Evolutionary conservation across 1,140 invertebrate genomes (phyloP), one percentile per base, ranked within the genome.

Genomic region (Hirudo medicinalis): DNA sequence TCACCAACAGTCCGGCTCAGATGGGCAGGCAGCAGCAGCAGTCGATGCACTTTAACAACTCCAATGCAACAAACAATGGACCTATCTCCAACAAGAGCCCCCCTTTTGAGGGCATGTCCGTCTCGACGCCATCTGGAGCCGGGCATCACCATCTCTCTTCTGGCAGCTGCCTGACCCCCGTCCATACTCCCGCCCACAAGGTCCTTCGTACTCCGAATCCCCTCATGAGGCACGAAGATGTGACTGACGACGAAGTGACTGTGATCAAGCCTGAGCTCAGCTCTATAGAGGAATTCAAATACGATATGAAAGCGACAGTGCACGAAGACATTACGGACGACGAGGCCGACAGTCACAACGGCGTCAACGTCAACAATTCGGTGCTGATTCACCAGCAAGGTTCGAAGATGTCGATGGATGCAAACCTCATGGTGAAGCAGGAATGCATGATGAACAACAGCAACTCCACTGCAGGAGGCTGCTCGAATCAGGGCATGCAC

Each of bases 301-400:
- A 68, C 27, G 32, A 27, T 5, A 6, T 25, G 6, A 29, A 29
- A 29, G 22, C 20, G 22, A 29, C 67, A 19, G 67, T 36, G 20
- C 67, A 68, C 67, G 67, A 68, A 36, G 67, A 68, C 67, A 68
- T 68, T 27, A 68, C 67, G 67, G 67, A 68, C 27, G 67, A 68
- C 20, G 67, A 68, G 27, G 67, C 67, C 0, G 67, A 68, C n/a
- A 25, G 5, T 2, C 29, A 5, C 13, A 20, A 25, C 13, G 25
- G 20, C 20, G 29, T 11, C 57, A n/a, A 49, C 43, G 43, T 17
- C 2, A 3, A 2, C 32, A 36, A 36, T 49, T 49, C 43, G 43
- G 43, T 17, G 1, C 43, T 49, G 1, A 17, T 49, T 9, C 43
- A 49, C 43, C 43, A 17, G 9, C 43, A 49, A 49, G 43, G 43